Conservation (phyloP, 2,113 vertebrate genomes). For the Hypanus sabinus region DNA sequence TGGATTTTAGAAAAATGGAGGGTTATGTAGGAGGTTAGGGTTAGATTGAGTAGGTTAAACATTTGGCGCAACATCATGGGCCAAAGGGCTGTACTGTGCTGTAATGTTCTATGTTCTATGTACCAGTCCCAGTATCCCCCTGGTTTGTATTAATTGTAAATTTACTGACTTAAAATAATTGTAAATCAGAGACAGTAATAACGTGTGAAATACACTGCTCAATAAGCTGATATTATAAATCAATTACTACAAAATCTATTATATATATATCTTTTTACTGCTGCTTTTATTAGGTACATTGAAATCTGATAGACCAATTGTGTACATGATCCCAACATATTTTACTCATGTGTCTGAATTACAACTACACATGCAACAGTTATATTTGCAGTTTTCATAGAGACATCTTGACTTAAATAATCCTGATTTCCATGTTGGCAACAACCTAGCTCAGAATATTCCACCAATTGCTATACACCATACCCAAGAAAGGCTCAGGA, state of each 20-base stretch:
- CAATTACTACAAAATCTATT: neutral
- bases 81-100: no score
- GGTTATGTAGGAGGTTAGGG: no score
- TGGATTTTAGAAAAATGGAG: no score
- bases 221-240: neutral
- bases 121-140: neutral
- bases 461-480: neutral
- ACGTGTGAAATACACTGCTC: neutral
- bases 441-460: neutral
- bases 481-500: neutral
- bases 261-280: neutral
- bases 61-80: no score
- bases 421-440: neutral
- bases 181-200: neutral
- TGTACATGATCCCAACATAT: neutral
- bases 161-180: neutral
- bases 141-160: neutral
- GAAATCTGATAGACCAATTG: neutral
- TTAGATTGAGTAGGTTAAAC: no score
- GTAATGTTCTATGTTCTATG: no score
- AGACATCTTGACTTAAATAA: neutral
- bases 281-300: neutral
- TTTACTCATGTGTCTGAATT: neutral
- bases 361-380: neutral
- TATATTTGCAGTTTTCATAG: neutral